Evolutionary conservation across 2,797 vertebrate species (phyloP), one percentile per base, ranked within the genome.

Genomic region (Hipposideros larvatus): DNA sequence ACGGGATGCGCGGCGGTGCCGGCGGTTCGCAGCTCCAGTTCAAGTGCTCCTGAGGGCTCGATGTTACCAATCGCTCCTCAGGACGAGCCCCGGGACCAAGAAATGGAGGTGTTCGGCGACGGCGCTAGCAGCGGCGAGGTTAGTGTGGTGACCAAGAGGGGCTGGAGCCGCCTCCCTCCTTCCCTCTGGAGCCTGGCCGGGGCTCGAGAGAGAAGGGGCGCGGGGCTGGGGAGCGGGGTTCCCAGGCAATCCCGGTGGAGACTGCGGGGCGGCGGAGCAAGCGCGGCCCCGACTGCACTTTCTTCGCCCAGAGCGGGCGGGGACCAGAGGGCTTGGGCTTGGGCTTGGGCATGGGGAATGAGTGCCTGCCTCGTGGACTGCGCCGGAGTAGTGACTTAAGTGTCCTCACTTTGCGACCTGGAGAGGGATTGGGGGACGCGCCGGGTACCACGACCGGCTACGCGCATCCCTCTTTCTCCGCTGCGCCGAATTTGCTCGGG

Each of bases 51-150:
- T 83, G 80, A 83, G 65, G 80, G 61, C 31, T 19, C 31, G 80
- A 83, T 83, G 80, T 99, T 99, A 99, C 99, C 99, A 98, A 99
- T 98, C 96, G 98, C 98, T 85, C 98, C 99, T 98, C 99, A 98
- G 95, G 98, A 98, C 94, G 98, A 98, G 97, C 98, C 98, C 98
- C 98, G 99, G 92, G 53, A 93, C 99, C 98, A 99, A 98, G 99
- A 99, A 98, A 99, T 99, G 99, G 99, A 99, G 98, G 99, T 99
- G 98, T 99, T 98, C 26, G 34, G 83, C 37, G 63, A 65, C 93
- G 51, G 87, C 59, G 93, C 65, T 51, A 41, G 28, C 59, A 34
- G 61, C 43, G 31, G 61, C 61, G 80, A 83, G 80, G 61, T 83
- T n/a, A 83, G 80, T 83, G 78, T 43, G 61, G 21, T 16, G 31